Evolutionary conservation across 1,140 invertebrate species (phyloP).

Genomic region (Araneus ventricosus): DNA sequence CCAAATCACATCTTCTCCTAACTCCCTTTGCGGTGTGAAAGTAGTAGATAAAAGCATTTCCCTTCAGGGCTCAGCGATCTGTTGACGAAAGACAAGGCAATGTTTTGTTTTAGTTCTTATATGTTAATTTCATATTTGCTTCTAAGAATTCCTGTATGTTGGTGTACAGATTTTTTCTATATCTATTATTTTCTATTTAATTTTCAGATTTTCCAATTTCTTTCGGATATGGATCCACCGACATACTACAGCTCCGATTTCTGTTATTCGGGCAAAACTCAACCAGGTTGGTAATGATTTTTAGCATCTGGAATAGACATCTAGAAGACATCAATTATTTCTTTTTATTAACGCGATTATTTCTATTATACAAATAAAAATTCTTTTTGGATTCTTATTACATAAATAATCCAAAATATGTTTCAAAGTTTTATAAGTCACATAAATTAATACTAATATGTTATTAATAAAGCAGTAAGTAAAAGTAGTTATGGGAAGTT

Average conservation of each 20-base stretch:
- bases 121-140: not conserved
- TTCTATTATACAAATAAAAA: no score
- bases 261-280: conserved; percentile 20
- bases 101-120: not conserved
- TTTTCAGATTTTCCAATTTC: conserved; percentile 27
- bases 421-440: no score
- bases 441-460: no score
- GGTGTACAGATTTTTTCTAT: not conserved
- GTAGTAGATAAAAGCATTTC: conserved; percentile 84
- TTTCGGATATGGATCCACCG: not conserved
- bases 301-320: no score
- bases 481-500: no score
- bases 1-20: conserved; percentile 81
- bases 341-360: no score
- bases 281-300: conserved; percentile 39
- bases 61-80: conserved; percentile 80
- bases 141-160: not conserved
- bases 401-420: no score
- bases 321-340: no score
- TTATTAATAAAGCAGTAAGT: no score
- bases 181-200: not conserved
- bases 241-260: conserved; percentile 11
- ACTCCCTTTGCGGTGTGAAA: conserved; percentile 84
- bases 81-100: conserved; percentile 49
- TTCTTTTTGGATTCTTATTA: no score